These are phyloP conservation scores for Mastomys coucha DNA, from an alignment of 2,113 vertebrate genomes.

Conservation along the genomic window DNA sequence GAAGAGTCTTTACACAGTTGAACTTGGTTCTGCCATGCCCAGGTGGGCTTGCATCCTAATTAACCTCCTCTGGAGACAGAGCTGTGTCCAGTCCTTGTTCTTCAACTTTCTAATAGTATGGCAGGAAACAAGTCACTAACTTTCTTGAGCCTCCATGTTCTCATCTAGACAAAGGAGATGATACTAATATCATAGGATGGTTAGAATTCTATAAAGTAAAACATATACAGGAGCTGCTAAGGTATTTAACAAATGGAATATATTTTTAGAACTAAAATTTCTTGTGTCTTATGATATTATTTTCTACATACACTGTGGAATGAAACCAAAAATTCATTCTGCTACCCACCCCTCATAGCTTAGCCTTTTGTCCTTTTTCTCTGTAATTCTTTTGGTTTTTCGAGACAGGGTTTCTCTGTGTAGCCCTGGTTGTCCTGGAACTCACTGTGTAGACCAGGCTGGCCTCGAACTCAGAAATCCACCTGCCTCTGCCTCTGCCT, in stretches of 20 bases:
- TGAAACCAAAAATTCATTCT: slow-evolving; percentile 1
- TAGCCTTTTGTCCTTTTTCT: slow-evolving; percentile 46
- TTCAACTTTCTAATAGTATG: slow-evolving; percentile 17
- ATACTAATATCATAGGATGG: background rate
- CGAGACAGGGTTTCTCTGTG: too few relatives aligned
- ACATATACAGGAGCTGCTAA: background rate
- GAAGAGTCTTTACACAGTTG: background rate
- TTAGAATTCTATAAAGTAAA: slow-evolving; percentile 19
- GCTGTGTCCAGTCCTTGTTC: background rate
- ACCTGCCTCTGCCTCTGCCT: too few relatives aligned
- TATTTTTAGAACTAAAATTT: slow-evolving; percentile 46
- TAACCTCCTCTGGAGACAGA: background rate
- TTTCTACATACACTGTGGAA: background rate
- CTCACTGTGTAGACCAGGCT: too few relatives aligned
- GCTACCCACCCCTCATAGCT: background rate
- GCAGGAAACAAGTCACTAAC: slow-evolving; percentile 23
- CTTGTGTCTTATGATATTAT: background rate
- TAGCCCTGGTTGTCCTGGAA: too few relatives aligned
- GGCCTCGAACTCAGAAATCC: too few relatives aligned
- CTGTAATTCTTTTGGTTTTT: slow-evolving; percentile 10
- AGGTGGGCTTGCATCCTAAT: slow-evolving; percentile 33
- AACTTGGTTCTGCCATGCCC: background rate
- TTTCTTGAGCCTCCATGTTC: slow-evolving; percentile 55
- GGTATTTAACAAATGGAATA: background rate
- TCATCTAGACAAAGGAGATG: slow-evolving; percentile 55